phyloP scores from a whole-genome alignment of 2,113 vertebrate species.

The Oreochromis tanganicae region DNA sequence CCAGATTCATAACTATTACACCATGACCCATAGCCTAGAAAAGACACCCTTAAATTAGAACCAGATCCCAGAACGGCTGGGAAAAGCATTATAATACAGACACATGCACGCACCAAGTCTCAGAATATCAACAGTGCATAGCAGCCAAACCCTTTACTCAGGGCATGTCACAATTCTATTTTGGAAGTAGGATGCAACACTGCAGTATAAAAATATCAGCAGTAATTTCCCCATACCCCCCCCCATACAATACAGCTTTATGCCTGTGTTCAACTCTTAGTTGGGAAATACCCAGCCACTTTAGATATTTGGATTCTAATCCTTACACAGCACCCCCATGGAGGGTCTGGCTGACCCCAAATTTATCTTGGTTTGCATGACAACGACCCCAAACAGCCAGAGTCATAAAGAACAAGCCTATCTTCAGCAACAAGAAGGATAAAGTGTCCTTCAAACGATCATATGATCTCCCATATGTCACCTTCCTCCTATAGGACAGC shows the following conservation, averaged over 20 bases:
- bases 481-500: background rate
- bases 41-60: constrained; percentile 41
- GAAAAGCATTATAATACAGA: constrained; percentile 20
- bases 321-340: background rate
- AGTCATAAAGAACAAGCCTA: background rate
- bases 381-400: background rate
- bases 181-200: background rate
- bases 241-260: background rate
- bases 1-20: background rate
- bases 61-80: background rate
- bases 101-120: background rate
- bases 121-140: constrained; percentile 23
- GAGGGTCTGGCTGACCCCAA: background rate
- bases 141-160: background rate
- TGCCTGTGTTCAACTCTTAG: background rate
- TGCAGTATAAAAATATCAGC: background rate
- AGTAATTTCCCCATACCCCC: background rate
- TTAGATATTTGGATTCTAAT: background rate
- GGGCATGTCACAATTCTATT: background rate
- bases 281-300: background rate
- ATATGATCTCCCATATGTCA: background rate
- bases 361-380: background rate
- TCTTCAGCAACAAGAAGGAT: background rate
- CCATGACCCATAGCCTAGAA: constrained; percentile 4
- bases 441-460: background rate